Evolutionary conservation across 2,113 vertebrate species (phyloP).

Genomic region (Callopanchax toddi): DNA sequence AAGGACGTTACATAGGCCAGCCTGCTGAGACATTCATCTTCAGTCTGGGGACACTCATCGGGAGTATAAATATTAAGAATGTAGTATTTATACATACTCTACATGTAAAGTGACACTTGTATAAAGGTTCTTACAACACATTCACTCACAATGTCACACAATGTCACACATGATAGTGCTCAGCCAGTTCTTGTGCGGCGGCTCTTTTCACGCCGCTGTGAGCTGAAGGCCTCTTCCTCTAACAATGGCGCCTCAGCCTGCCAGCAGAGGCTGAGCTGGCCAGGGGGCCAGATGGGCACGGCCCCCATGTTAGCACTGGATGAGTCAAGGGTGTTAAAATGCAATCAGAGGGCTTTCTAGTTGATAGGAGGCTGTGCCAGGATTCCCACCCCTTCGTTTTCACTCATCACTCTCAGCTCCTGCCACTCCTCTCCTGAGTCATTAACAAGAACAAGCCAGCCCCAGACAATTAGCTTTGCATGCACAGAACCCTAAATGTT

Average conservation of each 20-base stretch:
- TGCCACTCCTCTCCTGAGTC: slow-evolving; percentile 53
- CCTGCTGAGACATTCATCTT: too few species aligned
- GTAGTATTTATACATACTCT: not conserved
- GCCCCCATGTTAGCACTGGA: slow-evolving; percentile 55
- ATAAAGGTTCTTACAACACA: not conserved
- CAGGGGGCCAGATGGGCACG: slow-evolving; percentile 62
- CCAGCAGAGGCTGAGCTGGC: slow-evolving; percentile 63
- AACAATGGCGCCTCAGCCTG: slow-evolving; percentile 66
- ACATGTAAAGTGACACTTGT: too few species aligned
- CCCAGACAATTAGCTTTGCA: slow-evolving; percentile 39
- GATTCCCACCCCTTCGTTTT: slow-evolving; percentile 56
- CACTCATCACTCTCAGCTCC: slow-evolving; percentile 46
- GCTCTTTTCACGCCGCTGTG: slow-evolving; percentile 44
- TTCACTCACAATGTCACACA: slow-evolving; percentile 57
- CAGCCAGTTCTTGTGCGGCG: slow-evolving; percentile 31
- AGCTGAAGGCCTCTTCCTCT: slow-evolving; percentile 49
- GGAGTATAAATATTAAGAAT: too few species aligned
- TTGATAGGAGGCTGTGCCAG: slow-evolving; percentile 51
- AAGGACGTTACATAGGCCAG: too few species aligned
- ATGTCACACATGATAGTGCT: slow-evolving; percentile 51
- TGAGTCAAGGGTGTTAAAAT: slow-evolving; percentile 74
- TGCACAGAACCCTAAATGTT: slow-evolving; percentile 58
- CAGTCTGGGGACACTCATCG: too few species aligned
- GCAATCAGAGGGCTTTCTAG: slow-evolving; percentile 42
- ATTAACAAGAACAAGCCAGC: slow-evolving; percentile 35